Percentiles rank a stretch among this genome's conserved stretches.
phyloP scores from a whole-genome alignment of 2,888 invertebrate genomes.

The Ennomos fuscantarius region DNA sequence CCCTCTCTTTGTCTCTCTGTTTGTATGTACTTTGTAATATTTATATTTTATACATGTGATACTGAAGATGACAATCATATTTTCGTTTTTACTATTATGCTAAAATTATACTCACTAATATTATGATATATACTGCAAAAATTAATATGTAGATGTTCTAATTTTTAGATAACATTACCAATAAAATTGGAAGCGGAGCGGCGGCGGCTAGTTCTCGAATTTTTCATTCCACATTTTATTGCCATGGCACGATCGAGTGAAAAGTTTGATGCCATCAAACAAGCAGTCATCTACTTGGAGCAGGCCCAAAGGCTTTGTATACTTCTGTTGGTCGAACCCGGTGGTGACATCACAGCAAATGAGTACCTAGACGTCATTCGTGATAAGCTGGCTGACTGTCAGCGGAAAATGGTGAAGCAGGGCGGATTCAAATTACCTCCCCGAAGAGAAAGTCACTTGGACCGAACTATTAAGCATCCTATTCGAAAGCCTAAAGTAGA shows the following conservation, averaged over 20 bases:
- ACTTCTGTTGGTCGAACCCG: slow-evolving; percentile 85
- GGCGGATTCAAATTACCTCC: slow-evolving; percentile 71
- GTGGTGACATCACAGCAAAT: slow-evolving; percentile 81
- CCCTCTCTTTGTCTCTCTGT: too few species aligned
- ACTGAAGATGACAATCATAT: too few species aligned
- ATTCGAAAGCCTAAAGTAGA: slow-evolving; percentile 64
- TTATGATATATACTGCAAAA: too few species aligned
- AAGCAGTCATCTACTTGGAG: slow-evolving; percentile 88
- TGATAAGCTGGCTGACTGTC: slow-evolving; percentile 77
- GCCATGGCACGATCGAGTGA: slow-evolving; percentile 88
- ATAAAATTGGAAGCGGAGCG: slow-evolving; percentile 84
- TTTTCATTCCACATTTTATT: slow-evolving; percentile 90
- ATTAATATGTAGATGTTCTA: too few species aligned
- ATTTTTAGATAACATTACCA: slow-evolving; percentile 72
- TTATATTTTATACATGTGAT: too few species aligned
- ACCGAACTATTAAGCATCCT: slow-evolving; percentile 51
- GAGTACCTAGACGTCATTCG: slow-evolving; percentile 84
- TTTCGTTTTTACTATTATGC: too few species aligned
- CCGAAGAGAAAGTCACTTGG: slow-evolving; percentile 61
- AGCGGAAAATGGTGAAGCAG: slow-evolving; percentile 71
- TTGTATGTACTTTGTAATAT: too few species aligned
- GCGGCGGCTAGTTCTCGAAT: slow-evolving; percentile 87
- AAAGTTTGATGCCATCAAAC: slow-evolving; percentile 85
- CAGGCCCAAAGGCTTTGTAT: slow-evolving; percentile 88
- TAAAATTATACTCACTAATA: too few species aligned